Evolutionary conservation across 2,888 invertebrate genomes (phyloP), one percentile per base, ranked within the genome.

Genomic region (Mylabris sibirica): DNA sequence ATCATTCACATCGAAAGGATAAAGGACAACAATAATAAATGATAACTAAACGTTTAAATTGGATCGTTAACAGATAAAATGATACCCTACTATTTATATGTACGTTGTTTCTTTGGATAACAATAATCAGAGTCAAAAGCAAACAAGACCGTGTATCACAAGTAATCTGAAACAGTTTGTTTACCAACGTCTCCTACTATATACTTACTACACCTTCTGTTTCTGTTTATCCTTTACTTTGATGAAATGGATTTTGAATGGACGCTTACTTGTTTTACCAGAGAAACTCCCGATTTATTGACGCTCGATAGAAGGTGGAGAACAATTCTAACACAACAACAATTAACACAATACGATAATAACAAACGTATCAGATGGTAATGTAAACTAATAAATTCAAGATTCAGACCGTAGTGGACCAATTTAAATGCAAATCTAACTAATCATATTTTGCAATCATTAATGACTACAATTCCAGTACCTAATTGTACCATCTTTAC

Each of bases 161-260:
- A 59, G 49, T 67, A 67, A 67, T 63, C 67, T 67, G 38, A 59
- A 66, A 59, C 66, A 60, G 67, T 64, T 64, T 67, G 67, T 67
- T 67, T 67, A 53, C 67, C 41, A 60, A 64, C 53, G 60, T 53
- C 30, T 22, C 44, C 63, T 49, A 17, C 12, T n/a, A n/a, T n/a
- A 12, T 5, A 5, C 41, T 17, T 2, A 8, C 20, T 41, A 14
- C 12, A 17, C 17, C 30, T 20, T 9, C 49, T 49, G 9, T 49
- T 11, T 11, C 8, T 22, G 9, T 20, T 11, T 20, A 49, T 17
- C 17, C n/a, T 17, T n/a, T 6, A 17, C 44, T 44, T n/a, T 17
- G 44, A 44, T n/a, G n/a, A n/a, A 14, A 41, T 41, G 4, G 12
- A 41, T 14, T 41, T 41, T 41, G 41, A n/a, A n/a, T 11, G 5